phyloP scores from a whole-genome alignment of 2,113 vertebrate species.

The Gambusia affinis region DNA sequence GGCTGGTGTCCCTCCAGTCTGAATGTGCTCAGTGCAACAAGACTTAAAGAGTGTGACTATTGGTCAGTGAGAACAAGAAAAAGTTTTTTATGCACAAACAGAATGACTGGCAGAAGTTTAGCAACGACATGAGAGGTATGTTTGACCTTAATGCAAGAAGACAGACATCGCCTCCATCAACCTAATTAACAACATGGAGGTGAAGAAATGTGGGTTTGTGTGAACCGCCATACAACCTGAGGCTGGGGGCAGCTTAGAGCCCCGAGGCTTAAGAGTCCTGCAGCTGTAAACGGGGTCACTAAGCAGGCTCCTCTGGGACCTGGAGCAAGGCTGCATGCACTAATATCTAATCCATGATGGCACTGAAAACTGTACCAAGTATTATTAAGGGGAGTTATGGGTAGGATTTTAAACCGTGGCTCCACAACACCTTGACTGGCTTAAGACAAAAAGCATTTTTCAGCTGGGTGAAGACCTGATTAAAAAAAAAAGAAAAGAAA shows the following conservation, averaged over 20 bases:
- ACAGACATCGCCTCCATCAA: background rate
- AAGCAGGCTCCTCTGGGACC: background rate
- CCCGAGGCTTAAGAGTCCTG: too few species aligned
- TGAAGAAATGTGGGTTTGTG: too few species aligned
- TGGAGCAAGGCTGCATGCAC: background rate
- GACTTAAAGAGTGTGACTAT: too few species aligned
- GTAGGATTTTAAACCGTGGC: background rate
- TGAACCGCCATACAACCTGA: too few species aligned
- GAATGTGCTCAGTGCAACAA: too few species aligned
- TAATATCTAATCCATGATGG: background rate
- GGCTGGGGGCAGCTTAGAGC: too few species aligned
- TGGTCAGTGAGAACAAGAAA: background rate
- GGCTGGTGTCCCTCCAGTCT: too few species aligned
- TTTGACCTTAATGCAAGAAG: background rate
- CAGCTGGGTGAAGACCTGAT: too few species aligned
- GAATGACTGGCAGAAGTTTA: background rate
- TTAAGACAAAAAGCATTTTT: too few species aligned
- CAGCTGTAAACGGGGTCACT: background rate
- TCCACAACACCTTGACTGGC: too few species aligned
- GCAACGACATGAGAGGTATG: too few species aligned
- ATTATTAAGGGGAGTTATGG: background rate
- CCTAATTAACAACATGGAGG: background rate
- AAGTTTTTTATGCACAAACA: background rate
- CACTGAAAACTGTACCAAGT: background rate
- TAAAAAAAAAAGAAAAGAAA: too few species aligned